Evolutionary conservation across 2,113 vertebrate species (phyloP).

Genomic region (Syrrhaptes paradoxus): DNA sequence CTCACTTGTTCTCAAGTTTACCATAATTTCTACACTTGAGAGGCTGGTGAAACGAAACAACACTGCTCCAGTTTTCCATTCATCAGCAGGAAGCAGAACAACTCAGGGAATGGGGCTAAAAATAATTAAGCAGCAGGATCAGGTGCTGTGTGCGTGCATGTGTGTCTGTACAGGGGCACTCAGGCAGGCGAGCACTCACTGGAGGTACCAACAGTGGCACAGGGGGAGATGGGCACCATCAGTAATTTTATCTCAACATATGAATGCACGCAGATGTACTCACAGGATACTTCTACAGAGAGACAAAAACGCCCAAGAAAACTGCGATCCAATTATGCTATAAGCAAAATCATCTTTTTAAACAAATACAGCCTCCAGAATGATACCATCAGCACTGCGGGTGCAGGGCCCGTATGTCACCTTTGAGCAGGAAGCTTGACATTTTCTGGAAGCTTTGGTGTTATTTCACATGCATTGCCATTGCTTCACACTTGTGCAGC

Average conservation of each 20-base stretch:
- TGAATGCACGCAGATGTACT: background rate
- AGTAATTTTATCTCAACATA: background rate
- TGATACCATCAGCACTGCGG: background rate
- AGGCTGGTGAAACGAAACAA: slow-evolving; percentile 35
- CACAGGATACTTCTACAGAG: background rate
- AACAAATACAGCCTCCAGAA: background rate
- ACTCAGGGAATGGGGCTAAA: slow-evolving; percentile 31
- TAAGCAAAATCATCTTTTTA: background rate
- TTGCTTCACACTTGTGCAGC: background rate
- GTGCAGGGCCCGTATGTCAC: background rate
- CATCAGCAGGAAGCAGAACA: slow-evolving; percentile 40
- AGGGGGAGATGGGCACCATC: background rate
- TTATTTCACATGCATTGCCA: background rate
- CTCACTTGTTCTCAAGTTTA: slow-evolving; percentile 38
- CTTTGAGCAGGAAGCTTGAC: background rate
- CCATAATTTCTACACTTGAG: slow-evolving; percentile 26
- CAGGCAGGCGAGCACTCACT: background rate
- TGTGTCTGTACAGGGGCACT: background rate
- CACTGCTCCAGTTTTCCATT: slow-evolving; percentile 31
- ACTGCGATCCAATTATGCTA: background rate
- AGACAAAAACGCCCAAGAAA: background rate
- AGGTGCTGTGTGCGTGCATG: background rate
- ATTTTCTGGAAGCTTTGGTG: background rate
- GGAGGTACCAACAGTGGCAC: background rate
- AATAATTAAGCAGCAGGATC: slow-evolving; percentile 30